These are phyloP conservation scores for Embiotoca jacksoni DNA, from an alignment of 2,113 vertebrate genomes.

Conservation along the genomic window DNA sequence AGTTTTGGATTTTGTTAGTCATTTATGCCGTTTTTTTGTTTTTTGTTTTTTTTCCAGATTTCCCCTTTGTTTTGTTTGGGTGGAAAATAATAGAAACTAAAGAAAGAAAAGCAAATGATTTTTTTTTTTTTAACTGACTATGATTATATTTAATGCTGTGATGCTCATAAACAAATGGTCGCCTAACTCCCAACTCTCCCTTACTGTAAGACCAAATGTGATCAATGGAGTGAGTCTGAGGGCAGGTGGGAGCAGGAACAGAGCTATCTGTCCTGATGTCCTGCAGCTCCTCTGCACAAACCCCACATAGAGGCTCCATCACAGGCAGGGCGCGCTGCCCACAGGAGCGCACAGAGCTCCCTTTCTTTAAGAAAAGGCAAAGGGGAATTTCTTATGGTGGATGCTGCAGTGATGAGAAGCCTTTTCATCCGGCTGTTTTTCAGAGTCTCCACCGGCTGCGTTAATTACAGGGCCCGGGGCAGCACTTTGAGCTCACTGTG, in stretches of 20 bases:
- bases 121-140: background rate
- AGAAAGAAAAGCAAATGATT: background rate
- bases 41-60: too few relatives aligned
- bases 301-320: conserved; percentile 58
- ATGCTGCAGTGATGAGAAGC: conserved; percentile 72
- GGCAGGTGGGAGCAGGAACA: conserved; percentile 33
- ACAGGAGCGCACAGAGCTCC: conserved; percentile 61
- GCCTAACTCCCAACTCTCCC: background rate
- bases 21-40: too few relatives aligned
- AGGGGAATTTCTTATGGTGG: conserved; percentile 64
- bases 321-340: conserved; percentile 45
- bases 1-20: too few relatives aligned
- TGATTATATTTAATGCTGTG: background rate
- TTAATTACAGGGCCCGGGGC: conserved; percentile 80
- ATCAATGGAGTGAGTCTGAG: background rate
- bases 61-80: too few relatives aligned
- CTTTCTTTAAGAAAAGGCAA: conserved; percentile 59
- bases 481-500: conserved; percentile 76
- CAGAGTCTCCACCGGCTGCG: conserved; percentile 61
- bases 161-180: background rate
- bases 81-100: background rate
- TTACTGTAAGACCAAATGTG: background rate
- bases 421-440: conserved; percentile 73
- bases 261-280: conserved; percentile 1
- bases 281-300: conserved; percentile 52